A percentile compares a stretch with the other conserved stretches of the same genome.
These are phyloP conservation scores for Halcyon senegalensis DNA, from an alignment of 2,113 vertebrate genomes.

Conservation along the genomic window DNA sequence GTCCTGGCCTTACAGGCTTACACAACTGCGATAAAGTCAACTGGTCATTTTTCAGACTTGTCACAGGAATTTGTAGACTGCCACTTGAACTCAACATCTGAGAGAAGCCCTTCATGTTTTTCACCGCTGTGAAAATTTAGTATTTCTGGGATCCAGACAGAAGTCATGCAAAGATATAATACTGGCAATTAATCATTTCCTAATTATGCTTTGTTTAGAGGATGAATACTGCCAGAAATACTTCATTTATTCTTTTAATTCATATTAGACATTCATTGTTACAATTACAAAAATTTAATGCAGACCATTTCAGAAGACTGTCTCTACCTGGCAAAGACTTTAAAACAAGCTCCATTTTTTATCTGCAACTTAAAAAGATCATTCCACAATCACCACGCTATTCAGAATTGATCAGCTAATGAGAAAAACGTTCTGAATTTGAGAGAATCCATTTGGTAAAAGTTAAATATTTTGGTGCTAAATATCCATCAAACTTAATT, in stretches of 20 bases:
- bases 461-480: neutral
- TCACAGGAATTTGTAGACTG: neutral
- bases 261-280: neutral
- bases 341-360: neutral
- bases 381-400: neutral
- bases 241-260: neutral
- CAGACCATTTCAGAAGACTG: neutral
- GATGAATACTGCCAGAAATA: neutral
- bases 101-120: neutral
- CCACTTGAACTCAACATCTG: neutral
- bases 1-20: neutral
- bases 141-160: neutral
- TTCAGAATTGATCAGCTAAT: neutral
- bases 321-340: neutral
- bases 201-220: neutral
- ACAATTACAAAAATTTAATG: neutral
- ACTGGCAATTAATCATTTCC: neutral
- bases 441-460: neutral
- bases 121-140: neutral
- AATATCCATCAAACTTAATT: neutral
- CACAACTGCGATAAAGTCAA: neutral
- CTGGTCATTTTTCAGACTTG: neutral
- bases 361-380: neutral
- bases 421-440: neutral
- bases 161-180: neutral